These are phyloP conservation scores for Teleopsis dalmanni DNA, from an alignment of 1,140 invertebrate genomes.

Conservation along the genomic window DNA sequence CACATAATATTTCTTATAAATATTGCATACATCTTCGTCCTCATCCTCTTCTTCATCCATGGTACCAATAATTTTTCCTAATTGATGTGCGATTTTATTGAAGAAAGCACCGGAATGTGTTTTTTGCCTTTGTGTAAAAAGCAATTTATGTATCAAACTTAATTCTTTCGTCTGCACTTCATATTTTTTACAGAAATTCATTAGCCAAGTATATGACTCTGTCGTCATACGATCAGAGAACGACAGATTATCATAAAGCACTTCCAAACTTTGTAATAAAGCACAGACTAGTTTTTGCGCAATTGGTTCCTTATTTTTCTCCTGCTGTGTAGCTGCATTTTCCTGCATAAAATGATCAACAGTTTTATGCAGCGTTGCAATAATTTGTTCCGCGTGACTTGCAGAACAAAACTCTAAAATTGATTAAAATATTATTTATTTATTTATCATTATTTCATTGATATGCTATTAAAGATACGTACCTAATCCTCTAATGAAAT, in stretches of 20 bases:
- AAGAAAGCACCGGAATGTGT: constrained; percentile 36
- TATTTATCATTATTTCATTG: not conserved
- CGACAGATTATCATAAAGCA: constrained; percentile 29
- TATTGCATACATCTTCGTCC: constrained; percentile 9
- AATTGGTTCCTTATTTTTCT: too few relatives aligned
- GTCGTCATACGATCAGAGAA: constrained; percentile 20
- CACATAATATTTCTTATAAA: not conserved
- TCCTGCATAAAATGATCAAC: constrained; percentile 30
- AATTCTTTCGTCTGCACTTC: constrained; percentile 23
- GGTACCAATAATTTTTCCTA: constrained; percentile 17
- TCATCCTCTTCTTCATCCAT: constrained; percentile 10
- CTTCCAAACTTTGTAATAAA: constrained; percentile 28
- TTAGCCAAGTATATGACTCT: constrained; percentile 32
- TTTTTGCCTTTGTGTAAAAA: constrained; percentile 35
- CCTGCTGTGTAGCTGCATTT: constrained; percentile 8
- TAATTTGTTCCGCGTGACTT: constrained; percentile 18
- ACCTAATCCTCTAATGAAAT: constrained; percentile 46
- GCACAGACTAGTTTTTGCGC: constrained; percentile 17
- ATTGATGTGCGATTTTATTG: constrained; percentile 25
- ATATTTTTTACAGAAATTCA: constrained; percentile 29
- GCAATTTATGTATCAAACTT: constrained; percentile 27
- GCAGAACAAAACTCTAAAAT: constrained; percentile 23
- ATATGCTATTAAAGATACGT: constrained; percentile 23
- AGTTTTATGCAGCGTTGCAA: constrained; percentile 23
- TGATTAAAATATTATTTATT: not conserved